Evolutionary conservation across 35 echinoderm and acorn worm genomes (phyloP).

Genomic region (Diadema setosum): DNA sequence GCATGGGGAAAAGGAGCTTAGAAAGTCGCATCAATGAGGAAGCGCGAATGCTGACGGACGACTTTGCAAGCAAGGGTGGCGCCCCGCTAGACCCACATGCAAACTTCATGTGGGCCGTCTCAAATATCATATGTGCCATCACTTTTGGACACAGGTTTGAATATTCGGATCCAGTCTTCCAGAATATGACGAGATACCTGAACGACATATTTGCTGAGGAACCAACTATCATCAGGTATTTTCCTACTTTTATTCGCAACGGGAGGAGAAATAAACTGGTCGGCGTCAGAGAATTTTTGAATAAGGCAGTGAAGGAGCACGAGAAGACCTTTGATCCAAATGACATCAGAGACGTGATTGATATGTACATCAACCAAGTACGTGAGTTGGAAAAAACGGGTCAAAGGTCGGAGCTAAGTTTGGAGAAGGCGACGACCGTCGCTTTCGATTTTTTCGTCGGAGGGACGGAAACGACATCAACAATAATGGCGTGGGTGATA

Average conservation of each 20-base stretch:
- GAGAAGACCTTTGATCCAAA: conserved; percentile 17
- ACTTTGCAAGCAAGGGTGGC: background rate
- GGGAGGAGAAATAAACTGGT: background rate
- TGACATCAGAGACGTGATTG: conserved; percentile 54
- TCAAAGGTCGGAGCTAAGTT: background rate
- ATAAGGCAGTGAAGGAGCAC: conserved; percentile 33
- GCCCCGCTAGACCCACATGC: background rate
- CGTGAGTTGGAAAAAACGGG: background rate
- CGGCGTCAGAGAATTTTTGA: background rate
- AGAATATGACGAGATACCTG: background rate
- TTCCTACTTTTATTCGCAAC: background rate
- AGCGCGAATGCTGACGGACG: background rate
- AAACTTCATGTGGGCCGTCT: conserved; percentile 28
- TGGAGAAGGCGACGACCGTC: background rate
- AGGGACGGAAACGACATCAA: conserved; percentile 74
- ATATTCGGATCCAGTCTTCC: conserved; percentile 46
- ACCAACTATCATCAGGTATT: background rate
- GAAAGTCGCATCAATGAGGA: conserved; percentile 40
- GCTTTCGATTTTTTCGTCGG: conserved; percentile 68
- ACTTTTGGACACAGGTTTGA: conserved; percentile 55
- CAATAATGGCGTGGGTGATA: conserved; percentile 62
- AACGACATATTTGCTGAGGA: background rate
- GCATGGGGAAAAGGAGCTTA: conserved; percentile 39
- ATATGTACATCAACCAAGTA: conserved; percentile 51
- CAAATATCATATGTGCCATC: conserved; percentile 64